A percentile compares a stretch with the other conserved stretches of the same genome.
These are phyloP conservation scores for Drosophila pseudotakahashii DNA, from an alignment of 2,888 invertebrate species.

Conservation along the genomic window DNA sequence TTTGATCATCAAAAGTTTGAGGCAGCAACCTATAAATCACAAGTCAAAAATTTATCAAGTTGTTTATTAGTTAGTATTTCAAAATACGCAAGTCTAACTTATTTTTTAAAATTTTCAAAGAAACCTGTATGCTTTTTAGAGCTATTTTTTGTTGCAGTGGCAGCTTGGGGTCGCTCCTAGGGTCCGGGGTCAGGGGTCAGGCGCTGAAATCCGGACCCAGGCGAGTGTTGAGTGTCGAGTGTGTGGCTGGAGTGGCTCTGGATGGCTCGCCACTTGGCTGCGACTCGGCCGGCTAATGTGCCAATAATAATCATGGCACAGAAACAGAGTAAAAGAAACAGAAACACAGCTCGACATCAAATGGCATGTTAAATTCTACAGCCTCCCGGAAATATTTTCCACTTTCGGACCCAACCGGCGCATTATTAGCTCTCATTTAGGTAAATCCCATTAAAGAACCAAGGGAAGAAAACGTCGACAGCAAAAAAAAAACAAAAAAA, in stretches of 20 bases:
- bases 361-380: slow-evolving; percentile 71
- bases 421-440: slow-evolving; percentile 79
- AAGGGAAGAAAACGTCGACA: slow-evolving; percentile 12
- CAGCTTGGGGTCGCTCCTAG: slow-evolving; percentile 42
- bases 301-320: slow-evolving; percentile 79
- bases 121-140: too few relatives aligned
- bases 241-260: slow-evolving; percentile 73
- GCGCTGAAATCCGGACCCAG: slow-evolving; percentile 34
- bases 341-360: slow-evolving; percentile 59
- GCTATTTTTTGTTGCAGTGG: slow-evolving; percentile 9
- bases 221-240: slow-evolving; percentile 77
- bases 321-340: slow-evolving; percentile 12
- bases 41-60: too few relatives aligned
- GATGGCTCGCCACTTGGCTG: slow-evolving; percentile 65
- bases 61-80: too few relatives aligned
- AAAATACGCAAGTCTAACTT: too few relatives aligned
- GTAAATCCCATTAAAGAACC: slow-evolving; percentile 72
- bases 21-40: too few relatives aligned
- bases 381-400: slow-evolving; percentile 72
- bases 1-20: too few relatives aligned
- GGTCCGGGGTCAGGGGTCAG: slow-evolving; percentile 62
- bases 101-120: too few relatives aligned
- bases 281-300: slow-evolving; percentile 69
- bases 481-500: slow-evolving; percentile 25
- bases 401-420: slow-evolving; percentile 56